These are phyloP conservation scores for Gadus macrocephalus DNA, from an alignment of 2,113 vertebrate species.

Conservation along the genomic window DNA sequence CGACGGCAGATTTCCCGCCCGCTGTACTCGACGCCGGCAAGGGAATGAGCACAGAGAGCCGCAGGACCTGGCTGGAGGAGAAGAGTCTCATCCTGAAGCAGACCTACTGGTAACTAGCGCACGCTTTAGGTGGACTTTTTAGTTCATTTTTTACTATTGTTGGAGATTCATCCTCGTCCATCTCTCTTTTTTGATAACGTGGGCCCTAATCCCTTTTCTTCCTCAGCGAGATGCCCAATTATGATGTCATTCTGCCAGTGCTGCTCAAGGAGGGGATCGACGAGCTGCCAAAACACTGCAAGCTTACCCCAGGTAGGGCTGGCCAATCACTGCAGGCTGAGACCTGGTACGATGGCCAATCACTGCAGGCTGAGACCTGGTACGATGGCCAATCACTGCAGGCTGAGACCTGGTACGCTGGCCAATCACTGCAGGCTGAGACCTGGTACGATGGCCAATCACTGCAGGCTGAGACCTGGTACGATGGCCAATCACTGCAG, in stretches of 20 bases:
- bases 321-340: constrained; percentile 15
- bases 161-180: constrained; percentile 15
- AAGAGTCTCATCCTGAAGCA: constrained; percentile 84
- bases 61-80: constrained; percentile 81
- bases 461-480: no score
- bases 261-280: constrained; percentile 83
- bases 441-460: no score
- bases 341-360: no score
- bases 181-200: neutral
- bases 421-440: no score
- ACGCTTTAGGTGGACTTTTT: neutral
- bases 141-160: neutral
- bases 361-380: no score
- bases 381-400: no score
- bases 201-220: neutral
- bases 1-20: constrained; percentile 71
- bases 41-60: constrained; percentile 76
- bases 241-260: constrained; percentile 78
- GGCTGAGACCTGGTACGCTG: no score
- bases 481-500: no score
- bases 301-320: constrained; percentile 84
- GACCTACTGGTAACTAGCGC: constrained; percentile 80
- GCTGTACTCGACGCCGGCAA: constrained; percentile 80
- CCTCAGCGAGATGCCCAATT: constrained; percentile 85
- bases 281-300: constrained; percentile 80